phyloP scores from a whole-genome alignment of 2,113 vertebrate species.

The Cottus gobio region DNA sequence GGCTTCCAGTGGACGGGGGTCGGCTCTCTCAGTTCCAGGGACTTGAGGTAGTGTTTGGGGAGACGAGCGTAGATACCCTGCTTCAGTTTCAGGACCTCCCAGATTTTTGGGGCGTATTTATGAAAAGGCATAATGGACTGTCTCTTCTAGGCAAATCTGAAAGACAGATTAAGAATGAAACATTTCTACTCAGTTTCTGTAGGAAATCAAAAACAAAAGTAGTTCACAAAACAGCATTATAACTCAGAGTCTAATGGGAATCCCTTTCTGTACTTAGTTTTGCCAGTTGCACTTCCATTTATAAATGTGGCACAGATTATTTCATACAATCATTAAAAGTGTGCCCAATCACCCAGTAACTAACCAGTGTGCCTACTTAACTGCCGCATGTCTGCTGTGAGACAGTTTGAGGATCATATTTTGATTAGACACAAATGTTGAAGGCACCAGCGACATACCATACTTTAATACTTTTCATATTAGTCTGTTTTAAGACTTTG shows the following conservation, averaged over 20 bases:
- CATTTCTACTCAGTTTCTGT: neutral
- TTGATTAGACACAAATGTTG: neutral
- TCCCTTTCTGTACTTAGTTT: no score
- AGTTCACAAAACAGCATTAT: neutral
- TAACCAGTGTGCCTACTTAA: neutral
- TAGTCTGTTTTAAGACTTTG: neutral
- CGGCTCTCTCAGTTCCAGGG: slow-evolving; percentile 79
- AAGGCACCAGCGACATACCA: neutral
- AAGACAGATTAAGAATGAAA: neutral
- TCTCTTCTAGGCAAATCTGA: slow-evolving; percentile 23
- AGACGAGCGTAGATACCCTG: slow-evolving; percentile 90
- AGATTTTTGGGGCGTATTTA: slow-evolving; percentile 85
- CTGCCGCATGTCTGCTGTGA: neutral
- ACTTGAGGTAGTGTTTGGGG: slow-evolving; percentile 88
- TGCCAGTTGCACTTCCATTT: no score
- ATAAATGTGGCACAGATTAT: no score
- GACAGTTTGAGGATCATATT: neutral
- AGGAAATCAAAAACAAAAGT: neutral
- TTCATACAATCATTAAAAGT: neutral
- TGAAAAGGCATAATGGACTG: slow-evolving; percentile 87
- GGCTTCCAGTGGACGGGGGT: slow-evolving; percentile 90
- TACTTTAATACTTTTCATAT: neutral
- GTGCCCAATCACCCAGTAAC: neutral
- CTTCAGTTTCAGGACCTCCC: slow-evolving; percentile 85
- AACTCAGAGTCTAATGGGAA: no score